Conservation (phyloP, 1,140 invertebrate species). For the Orchestia grillus region DNA sequence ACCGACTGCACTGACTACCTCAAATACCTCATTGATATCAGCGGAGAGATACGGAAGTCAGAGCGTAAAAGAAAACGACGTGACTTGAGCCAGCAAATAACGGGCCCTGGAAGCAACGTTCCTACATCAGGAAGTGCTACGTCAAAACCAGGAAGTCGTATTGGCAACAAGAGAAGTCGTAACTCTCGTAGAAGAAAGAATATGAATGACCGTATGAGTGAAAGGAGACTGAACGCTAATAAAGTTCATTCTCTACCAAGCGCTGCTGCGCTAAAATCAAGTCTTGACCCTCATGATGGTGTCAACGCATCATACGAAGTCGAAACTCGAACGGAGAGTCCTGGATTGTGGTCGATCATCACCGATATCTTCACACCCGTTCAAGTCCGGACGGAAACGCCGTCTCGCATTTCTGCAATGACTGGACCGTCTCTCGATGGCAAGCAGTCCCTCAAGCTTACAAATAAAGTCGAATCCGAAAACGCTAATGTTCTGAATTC, state of each 20-base stretch:
- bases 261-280: neutral
- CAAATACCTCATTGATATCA: neutral
- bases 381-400: neutral
- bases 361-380: neutral
- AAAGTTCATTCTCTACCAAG: neutral
- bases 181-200: neutral
- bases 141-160: neutral
- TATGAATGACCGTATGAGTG: neutral
- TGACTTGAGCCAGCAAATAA: neutral
- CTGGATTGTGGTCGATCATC: neutral
- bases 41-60: neutral
- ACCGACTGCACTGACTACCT: constrained; percentile 42
- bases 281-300: neutral
- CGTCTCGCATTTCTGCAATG: neutral
- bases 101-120: neutral
- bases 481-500: neutral
- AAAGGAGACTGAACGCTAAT: neutral
- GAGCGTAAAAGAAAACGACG: neutral
- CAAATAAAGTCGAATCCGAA: neutral
- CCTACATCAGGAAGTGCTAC: neutral
- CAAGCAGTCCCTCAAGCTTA: neutral
- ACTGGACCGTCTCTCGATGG: neutral
- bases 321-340: neutral
- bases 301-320: neutral
- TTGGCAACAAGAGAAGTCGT: neutral